Conservation (phyloP, 2,888 invertebrate species). For the Prenolepis imparis region DNA sequence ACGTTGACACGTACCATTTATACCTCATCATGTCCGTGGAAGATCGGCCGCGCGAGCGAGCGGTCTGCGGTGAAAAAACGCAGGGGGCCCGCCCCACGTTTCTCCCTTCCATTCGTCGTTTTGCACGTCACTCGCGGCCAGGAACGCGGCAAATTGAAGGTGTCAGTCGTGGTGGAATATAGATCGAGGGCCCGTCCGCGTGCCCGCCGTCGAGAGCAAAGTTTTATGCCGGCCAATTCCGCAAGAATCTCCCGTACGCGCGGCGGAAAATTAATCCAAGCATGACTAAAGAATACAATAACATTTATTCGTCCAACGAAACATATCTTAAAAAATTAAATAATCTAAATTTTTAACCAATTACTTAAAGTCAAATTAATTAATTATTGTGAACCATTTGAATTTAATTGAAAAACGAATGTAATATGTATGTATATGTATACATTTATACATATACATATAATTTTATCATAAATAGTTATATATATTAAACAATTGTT, state of each 20-base stretch:
- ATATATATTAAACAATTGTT: neutral
- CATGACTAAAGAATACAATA: neutral
- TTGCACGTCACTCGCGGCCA: slow-evolving; percentile 62
- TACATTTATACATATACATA: neutral
- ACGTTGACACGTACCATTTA: slow-evolving; percentile 80
- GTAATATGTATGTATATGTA: neutral
- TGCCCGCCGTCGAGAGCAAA: slow-evolving; percentile 63
- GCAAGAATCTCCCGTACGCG: neutral
- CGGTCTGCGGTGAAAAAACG: slow-evolving; percentile 19
- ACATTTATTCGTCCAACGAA: neutral
- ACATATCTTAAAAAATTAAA: neutral
- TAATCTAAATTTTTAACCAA: neutral
- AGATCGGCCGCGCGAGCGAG: slow-evolving; percentile 56
- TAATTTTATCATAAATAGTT: neutral
- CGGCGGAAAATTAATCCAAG: slow-evolving; percentile 23
- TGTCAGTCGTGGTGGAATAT: slow-evolving; percentile 64
- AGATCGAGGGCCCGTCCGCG: slow-evolving; percentile 50
- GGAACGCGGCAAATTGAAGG: slow-evolving; percentile 66
- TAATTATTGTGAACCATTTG: neutral
- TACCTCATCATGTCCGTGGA: slow-evolving; percentile 73
- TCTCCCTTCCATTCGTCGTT: slow-evolving; percentile 28
- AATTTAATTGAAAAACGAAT: neutral
- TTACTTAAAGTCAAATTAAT: neutral
- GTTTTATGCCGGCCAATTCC: slow-evolving; percentile 52
- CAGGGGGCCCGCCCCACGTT: neutral